phyloP scores from a whole-genome alignment of 2,888 invertebrate genomes.

The Tachina fera region DNA sequence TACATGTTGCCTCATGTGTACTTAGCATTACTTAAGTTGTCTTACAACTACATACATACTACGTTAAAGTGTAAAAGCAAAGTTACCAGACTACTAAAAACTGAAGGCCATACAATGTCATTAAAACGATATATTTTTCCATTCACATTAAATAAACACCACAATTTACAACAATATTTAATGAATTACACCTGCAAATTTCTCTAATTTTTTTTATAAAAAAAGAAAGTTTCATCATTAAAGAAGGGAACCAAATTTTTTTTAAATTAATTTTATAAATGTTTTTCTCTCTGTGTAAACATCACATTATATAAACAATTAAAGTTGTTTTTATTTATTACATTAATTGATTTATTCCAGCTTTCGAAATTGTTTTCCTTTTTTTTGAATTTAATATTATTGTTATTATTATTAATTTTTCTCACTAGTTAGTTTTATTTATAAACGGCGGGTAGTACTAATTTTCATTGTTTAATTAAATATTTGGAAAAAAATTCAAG shows the following conservation, averaged over 20 bases:
- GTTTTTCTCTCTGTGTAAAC: constrained; percentile 43
- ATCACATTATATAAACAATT: constrained; percentile 24
- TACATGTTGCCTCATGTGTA: too few relatives aligned
- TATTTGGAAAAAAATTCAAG: constrained; percentile 24
- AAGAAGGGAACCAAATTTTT: constrained; percentile 2
- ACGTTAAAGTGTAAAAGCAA: too few relatives aligned
- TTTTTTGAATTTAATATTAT: constrained; percentile 41
- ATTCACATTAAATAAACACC: too few relatives aligned
- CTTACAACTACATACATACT: too few relatives aligned
- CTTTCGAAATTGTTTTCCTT: constrained; percentile 35
- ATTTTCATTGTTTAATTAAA: constrained; percentile 59
- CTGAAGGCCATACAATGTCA: too few relatives aligned
- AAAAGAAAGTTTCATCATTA: too few relatives aligned
- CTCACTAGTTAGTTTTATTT: constrained; percentile 18
- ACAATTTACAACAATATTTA: too few relatives aligned
- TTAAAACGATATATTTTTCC: too few relatives aligned
- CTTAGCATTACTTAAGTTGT: too few relatives aligned
- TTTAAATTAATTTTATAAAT: not conserved
- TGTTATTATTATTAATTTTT: not conserved
- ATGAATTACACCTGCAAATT: too few relatives aligned
- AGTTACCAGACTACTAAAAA: too few relatives aligned
- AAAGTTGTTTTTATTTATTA: constrained; percentile 44
- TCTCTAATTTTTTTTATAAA: too few relatives aligned
- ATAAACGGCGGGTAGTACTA: constrained; percentile 70
- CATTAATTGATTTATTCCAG: constrained; percentile 39